phyloP scores from a whole-genome alignment of 2,888 invertebrate genomes.

The Hofmannophila pseudospretella region DNA sequence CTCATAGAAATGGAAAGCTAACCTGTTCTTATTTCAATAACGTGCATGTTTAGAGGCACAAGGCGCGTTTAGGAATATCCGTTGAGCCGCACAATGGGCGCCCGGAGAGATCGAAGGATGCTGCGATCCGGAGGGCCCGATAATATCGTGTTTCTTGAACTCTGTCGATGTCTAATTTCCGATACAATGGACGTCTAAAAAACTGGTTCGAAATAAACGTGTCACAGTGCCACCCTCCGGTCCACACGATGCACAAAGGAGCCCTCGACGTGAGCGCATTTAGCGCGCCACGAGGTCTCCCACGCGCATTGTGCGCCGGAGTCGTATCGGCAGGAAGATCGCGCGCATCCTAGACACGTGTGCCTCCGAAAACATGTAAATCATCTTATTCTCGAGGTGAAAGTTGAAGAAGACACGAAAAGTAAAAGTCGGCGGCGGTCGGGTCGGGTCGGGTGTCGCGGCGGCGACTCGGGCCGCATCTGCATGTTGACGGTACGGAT shows the following conservation, averaged over 20 bases:
- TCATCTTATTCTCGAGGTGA: conserved; percentile 66
- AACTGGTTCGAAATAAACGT: conserved; percentile 73
- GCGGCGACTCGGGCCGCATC: no score
- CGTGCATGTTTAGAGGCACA: conserved; percentile 31
- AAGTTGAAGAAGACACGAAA: conserved; percentile 67
- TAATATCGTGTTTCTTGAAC: conserved; percentile 72
- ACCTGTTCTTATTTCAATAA: conserved; percentile 60
- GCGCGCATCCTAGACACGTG: conserved; percentile 37
- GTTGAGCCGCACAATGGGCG: conserved; percentile 44
- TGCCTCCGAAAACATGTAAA: conserved; percentile 55
- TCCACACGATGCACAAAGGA: conserved; percentile 71
- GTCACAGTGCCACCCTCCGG: conserved; percentile 72
- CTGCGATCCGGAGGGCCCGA: conserved; percentile 49
- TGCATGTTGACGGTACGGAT: no score
- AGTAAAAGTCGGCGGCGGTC: conserved; percentile 59
- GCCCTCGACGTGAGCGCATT: conserved; percentile 47
- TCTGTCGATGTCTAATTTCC: conserved; percentile 70
- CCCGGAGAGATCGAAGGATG: conserved; percentile 50
- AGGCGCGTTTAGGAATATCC: conserved; percentile 31
- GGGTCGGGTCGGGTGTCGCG: conserved; percentile 33
- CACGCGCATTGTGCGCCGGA: conserved; percentile 56
- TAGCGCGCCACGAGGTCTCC: conserved; percentile 49
- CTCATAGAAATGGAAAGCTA: conserved; percentile 66
- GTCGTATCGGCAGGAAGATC: conserved; percentile 50
- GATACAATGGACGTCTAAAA: conserved; percentile 73